Conservation (phyloP, 2,797 vertebrate genomes). For the Sebastes minor region DNA sequence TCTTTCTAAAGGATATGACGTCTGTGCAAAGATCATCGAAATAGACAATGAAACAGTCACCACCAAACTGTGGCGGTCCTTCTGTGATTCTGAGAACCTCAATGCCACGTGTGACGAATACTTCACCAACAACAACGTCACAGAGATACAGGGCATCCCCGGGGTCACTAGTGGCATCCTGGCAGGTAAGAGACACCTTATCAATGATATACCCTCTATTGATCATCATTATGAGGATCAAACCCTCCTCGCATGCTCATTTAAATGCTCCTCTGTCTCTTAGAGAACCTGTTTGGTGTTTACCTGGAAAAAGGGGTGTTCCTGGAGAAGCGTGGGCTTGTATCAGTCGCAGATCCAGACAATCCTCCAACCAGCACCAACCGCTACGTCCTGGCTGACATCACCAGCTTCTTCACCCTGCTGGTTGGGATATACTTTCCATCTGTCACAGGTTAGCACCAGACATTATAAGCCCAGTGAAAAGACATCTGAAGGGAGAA, state of each 20-base stretch:
- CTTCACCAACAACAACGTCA: constrained; percentile 92
- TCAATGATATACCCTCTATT: not conserved
- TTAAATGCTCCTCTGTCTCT: not conserved
- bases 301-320: constrained; percentile 91
- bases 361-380: constrained; percentile 81
- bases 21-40: constrained; percentile 93
- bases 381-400: constrained; percentile 94
- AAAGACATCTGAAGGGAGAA: not conserved
- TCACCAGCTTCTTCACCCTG: constrained; percentile 97
- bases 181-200: constrained; percentile 80
- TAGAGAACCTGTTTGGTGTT: constrained; percentile 94
- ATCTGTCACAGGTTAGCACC: constrained; percentile 92
- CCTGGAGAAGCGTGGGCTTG: constrained; percentile 86
- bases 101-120: constrained; percentile 96
- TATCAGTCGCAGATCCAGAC: constrained; percentile 74
- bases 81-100: constrained; percentile 93
- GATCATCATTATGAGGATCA: not conserved
- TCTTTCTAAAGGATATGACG: constrained; percentile 88
- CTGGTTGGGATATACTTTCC: constrained; percentile 99
- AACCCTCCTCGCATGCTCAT: not conserved
- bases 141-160: constrained; percentile 94
- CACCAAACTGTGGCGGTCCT: constrained; percentile 92
- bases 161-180: constrained; percentile 94
- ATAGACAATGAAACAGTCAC: constrained; percentile 92
- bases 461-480: not conserved